Evolutionary conservation across 2,888 invertebrate species (phyloP).

Genomic region (Sceliomorpha sp.): DNA sequence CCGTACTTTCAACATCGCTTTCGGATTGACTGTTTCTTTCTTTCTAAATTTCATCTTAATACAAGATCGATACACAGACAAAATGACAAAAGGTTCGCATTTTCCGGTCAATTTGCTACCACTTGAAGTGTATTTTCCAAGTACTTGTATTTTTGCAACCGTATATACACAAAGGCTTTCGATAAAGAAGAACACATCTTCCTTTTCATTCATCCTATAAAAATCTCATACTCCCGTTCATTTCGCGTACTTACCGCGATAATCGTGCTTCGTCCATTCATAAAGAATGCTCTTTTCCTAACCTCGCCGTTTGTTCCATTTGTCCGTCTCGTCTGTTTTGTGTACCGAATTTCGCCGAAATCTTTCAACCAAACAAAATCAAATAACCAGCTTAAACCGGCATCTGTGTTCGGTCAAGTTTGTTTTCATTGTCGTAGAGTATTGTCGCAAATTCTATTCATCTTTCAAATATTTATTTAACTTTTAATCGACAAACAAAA

Average conservation of each 20-base stretch:
- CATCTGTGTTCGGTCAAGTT: no score
- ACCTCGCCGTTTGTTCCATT: constrained; percentile 20
- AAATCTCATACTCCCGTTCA: constrained; percentile 15
- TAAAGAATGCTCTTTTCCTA: constrained; percentile 34
- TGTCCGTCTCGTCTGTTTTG: constrained; percentile 26
- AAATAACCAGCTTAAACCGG: no score
- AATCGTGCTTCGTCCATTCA: constrained; percentile 10
- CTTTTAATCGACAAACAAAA: no score
- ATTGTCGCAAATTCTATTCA: no score
- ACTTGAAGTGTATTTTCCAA: constrained; percentile 30
- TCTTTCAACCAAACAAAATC: constrained; percentile 9
- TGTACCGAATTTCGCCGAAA: neutral
- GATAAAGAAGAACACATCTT: constrained; percentile 24
- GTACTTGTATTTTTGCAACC: constrained; percentile 14
- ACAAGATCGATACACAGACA: no score
- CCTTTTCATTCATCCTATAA: constrained; percentile 40
- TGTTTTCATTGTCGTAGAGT: no score
- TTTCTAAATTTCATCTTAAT: no score
- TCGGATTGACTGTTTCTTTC: no score
- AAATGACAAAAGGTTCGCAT: constrained; percentile 1
- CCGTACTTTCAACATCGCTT: no score
- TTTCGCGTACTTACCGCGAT: constrained; percentile 24
- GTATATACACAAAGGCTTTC: no score
- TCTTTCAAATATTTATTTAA: no score
- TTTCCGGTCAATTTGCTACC: constrained; percentile 50